Conservation (phyloP, 2,888 invertebrate species). For the Drosophila mimica region DNA sequence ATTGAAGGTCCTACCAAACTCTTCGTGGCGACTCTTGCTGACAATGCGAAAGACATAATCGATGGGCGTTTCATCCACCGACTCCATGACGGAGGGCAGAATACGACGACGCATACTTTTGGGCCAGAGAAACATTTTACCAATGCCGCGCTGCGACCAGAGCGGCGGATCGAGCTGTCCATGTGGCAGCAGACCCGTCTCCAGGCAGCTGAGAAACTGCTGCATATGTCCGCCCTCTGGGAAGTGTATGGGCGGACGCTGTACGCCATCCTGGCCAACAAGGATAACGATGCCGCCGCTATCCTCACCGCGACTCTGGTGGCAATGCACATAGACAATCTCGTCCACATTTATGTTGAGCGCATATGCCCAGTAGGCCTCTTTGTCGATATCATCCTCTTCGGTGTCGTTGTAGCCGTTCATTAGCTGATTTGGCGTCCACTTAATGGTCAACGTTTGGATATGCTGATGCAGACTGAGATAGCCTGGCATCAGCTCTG, state of each 20-base stretch:
- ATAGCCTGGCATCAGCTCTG: constrained; percentile 95
- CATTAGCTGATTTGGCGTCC: constrained; percentile 99
- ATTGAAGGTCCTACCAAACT: constrained; percentile 87
- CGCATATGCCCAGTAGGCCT: constrained; percentile 95
- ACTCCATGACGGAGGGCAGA: constrained; percentile 88
- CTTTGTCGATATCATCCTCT: constrained; percentile 89
- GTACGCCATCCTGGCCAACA: constrained; percentile 97
- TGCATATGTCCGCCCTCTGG: constrained; percentile 95
- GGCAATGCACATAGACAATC: constrained; percentile 97
- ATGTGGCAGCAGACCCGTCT: constrained; percentile 92
- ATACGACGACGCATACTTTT: constrained; percentile 88
- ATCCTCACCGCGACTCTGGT: constrained; percentile 91
- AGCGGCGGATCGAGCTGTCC: constrained; percentile 97
- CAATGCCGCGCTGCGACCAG: constrained; percentile 95
- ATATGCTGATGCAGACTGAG: constrained; percentile 95
- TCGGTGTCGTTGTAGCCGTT: constrained; percentile 92
- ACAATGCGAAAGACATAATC: constrained; percentile 97
- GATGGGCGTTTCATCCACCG: constrained; percentile 86
- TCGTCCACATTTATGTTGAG: constrained; percentile 95
- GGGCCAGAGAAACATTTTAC: constrained; percentile 87
- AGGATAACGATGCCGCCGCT: constrained; percentile 94
- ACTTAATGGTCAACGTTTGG: constrained; percentile 93
- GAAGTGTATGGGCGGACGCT: constrained; percentile 96
- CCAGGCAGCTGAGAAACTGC: constrained; percentile 95
- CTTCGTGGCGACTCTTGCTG: constrained; percentile 90